Evolutionary conservation across 2,888 invertebrate species (phyloP).

Genomic region (Drosophila affinis): DNA sequence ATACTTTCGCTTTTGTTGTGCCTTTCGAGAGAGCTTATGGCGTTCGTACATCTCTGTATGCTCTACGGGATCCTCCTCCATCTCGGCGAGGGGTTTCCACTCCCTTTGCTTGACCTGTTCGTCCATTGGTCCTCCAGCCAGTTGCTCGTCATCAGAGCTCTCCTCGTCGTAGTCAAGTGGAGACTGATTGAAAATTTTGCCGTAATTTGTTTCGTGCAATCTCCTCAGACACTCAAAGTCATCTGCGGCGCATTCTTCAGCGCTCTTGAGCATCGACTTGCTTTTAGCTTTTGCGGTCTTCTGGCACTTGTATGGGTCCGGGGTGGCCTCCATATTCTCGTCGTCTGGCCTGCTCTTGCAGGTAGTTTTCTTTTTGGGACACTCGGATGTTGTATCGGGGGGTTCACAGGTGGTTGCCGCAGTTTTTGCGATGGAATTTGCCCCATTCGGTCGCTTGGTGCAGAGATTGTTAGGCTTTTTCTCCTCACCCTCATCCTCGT

Average conservation of each 20-base stretch:
- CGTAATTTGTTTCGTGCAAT: constrained; percentile 12
- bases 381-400: constrained; percentile 3
- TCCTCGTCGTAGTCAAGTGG: constrained; percentile 20
- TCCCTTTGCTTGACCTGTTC: background rate
- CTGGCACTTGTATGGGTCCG: constrained; percentile 11
- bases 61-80: background rate
- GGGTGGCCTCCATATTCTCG: constrained; percentile 27
- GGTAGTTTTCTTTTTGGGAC: background rate
- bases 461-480: constrained; percentile 21
- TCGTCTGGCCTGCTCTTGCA: constrained; percentile 15
- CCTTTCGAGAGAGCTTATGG: constrained; percentile 18
- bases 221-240: constrained; percentile 54
- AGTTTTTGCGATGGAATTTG: constrained; percentile 12
- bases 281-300: constrained; percentile 15
- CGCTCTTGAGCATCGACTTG: background rate
- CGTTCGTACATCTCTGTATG: constrained; percentile 24
- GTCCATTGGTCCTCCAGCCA: constrained; percentile 7
- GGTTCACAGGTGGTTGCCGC: background rate
- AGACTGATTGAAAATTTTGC: constrained; percentile 1
- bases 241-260: constrained; percentile 49
- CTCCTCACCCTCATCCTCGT: constrained; percentile 49
- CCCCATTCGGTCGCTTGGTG: constrained; percentile 34
- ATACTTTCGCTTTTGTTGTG: constrained; percentile 8
- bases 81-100: constrained; percentile 16
- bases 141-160: constrained; percentile 13